Percentiles rank a stretch among this genome's conserved stretches.
These are phyloP conservation scores for Drosophila kikkawai DNA, from an alignment of 1,140 invertebrate genomes.

Conservation along the genomic window DNA sequence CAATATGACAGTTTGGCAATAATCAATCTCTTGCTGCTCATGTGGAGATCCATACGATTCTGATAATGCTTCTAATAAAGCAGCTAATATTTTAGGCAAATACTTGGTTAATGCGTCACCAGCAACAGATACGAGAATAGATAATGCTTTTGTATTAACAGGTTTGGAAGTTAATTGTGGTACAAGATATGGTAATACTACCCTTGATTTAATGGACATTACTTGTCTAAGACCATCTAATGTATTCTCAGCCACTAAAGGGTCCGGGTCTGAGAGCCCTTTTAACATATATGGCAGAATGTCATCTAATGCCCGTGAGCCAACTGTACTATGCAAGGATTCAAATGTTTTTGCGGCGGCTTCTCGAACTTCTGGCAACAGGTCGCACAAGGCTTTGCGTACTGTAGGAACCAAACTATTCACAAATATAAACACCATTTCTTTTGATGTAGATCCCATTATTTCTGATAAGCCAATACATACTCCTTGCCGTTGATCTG, in stretches of 20 bases:
- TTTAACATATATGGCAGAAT: slow-evolving; percentile 96
- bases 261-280: slow-evolving; percentile 92
- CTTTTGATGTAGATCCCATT: slow-evolving; percentile 97
- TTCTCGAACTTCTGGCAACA: slow-evolving; percentile 95
- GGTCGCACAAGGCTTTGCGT: slow-evolving; percentile 96
- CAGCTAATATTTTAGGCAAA: slow-evolving; percentile 95
- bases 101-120: slow-evolving; percentile 97
- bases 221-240: slow-evolving; percentile 98
- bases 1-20: slow-evolving; percentile 96
- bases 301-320: slow-evolving; percentile 97
- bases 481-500: slow-evolving; percentile 98
- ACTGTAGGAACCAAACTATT: slow-evolving; percentile 99
- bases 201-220: slow-evolving; percentile 97
- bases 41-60: slow-evolving; percentile 89
- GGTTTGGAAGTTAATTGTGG: slow-evolving; percentile 95
- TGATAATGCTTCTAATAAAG: slow-evolving; percentile 92
- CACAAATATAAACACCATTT: slow-evolving; percentile 97
- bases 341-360: slow-evolving; percentile 99
- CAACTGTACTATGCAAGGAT: slow-evolving; percentile 97
- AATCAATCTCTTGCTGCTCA: slow-evolving; percentile 93
- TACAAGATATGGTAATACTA: slow-evolving; percentile 97
- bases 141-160: slow-evolving; percentile 96
- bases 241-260: slow-evolving; percentile 91
- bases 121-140: slow-evolving; percentile 96
- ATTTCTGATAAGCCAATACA: slow-evolving; percentile 99